Evolutionary conservation across 1,140 invertebrate species (phyloP).

Genomic region (Magallana ariakensis): DNA sequence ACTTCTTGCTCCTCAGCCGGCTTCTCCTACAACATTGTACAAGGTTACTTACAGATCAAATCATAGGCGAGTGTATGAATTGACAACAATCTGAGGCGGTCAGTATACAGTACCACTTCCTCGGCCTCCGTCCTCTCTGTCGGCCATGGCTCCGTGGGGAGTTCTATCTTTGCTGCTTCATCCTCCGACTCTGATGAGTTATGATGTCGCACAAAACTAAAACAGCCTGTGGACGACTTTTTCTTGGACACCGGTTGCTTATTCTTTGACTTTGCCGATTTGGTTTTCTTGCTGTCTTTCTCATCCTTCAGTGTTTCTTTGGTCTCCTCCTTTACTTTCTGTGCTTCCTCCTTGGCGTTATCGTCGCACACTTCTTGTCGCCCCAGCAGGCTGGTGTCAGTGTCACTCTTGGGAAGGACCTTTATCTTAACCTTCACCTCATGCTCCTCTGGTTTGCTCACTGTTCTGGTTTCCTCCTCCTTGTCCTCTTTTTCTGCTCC

Average conservation of each 20-base stretch:
- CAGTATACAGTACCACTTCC: constrained; percentile 22
- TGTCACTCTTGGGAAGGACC: constrained; percentile 20
- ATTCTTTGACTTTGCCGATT: constrained; percentile 32
- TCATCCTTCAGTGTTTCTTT: constrained; percentile 41
- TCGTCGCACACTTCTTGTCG: constrained; percentile 13
- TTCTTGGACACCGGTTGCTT: constrained; percentile 1
- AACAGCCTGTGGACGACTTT: constrained; percentile 16
- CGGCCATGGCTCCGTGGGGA: constrained; percentile 20
- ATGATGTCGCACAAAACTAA: constrained; percentile 17
- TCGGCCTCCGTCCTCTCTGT: background rate
- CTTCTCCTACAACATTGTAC: background rate
- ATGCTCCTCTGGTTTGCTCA: constrained; percentile 35
- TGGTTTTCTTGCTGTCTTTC: constrained; percentile 37
- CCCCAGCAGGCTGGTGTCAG: constrained; percentile 4
- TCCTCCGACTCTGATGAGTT: background rate
- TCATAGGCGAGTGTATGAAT: background rate
- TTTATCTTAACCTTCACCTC: constrained; percentile 1
- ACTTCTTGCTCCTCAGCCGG: background rate
- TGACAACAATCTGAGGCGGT: background rate
- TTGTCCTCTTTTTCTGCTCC: background rate
- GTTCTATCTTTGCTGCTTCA: constrained; percentile 34
- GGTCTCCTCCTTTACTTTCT: constrained; percentile 18
- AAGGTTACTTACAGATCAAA: background rate
- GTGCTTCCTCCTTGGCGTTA: constrained; percentile 3
- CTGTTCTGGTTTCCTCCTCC: background rate